Conservation (phyloP, 2,797 vertebrate genomes). For the Onychomys arenicola region DNA sequence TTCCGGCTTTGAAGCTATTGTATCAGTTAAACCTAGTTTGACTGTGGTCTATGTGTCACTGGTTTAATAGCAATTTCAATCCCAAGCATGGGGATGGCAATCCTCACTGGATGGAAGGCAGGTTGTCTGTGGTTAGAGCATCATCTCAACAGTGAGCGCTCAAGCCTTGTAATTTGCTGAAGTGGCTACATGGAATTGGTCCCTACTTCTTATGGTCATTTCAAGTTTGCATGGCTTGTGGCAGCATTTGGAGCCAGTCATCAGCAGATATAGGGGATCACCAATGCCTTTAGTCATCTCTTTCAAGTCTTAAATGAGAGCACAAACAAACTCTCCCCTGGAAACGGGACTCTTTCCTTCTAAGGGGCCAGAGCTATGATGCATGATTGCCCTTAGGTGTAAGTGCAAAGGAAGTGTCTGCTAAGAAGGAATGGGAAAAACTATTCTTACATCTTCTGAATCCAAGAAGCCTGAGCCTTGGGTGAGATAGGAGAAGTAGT, state of each 20-base stretch:
- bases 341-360: not conserved
- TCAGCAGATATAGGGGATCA: not conserved
- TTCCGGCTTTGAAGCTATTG: not conserved
- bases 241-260: not conserved
- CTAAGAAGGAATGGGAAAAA: not conserved
- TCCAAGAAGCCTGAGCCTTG: too few species aligned
- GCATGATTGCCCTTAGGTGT: not conserved
- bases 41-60: not conserved
- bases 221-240: not conserved
- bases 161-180: not conserved
- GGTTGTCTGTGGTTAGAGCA: not conserved
- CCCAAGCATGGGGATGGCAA: not conserved
- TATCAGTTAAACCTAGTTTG: not conserved
- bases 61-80: not conserved
- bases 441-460: not conserved
- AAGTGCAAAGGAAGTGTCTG: not conserved
- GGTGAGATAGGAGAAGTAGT: too few species aligned
- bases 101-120: not conserved
- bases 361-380: not conserved
- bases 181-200: not conserved
- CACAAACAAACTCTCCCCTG: not conserved
- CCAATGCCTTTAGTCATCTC: not conserved
- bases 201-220: not conserved
- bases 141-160: not conserved
- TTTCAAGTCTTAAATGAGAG: constrained; percentile 6